Base-by-base conservation (phyloP, 2,797 vertebrate species). In the Mastacembelus armatus region DNA sequence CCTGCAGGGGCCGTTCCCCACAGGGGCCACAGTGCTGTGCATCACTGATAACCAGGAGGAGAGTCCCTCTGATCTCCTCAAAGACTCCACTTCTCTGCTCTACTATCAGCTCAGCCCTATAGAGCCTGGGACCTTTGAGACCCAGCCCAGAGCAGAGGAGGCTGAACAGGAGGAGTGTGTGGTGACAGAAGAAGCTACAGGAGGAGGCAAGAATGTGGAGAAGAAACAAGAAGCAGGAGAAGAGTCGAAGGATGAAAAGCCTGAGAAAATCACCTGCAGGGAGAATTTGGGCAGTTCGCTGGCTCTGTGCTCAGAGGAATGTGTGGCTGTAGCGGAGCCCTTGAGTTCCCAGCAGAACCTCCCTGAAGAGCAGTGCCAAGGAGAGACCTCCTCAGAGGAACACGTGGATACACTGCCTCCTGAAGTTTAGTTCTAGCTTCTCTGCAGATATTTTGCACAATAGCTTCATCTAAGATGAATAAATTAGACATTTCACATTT, bases 1-100 rank as follows among this genome's bases (percentile, higher is more conserved):
- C 78, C 91, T 98, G 71, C 95, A 97, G 33, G 94, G 95, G 1
- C 94, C 93, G 43, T 94, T 99, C 63, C 94, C 95, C 8, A 92
- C 95, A 0, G 96, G 95, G 7, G 89, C 96, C 0, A 92, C 96
- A 0, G 94, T 98, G 27, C 90, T 98, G 10, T 98, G 96, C 90
- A 96, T 97, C 68, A 87, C 94, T 0, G 95, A 96, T 58, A 84
- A 85, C 85, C 90, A 93, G 71, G 91, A 91, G 68, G 85, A 88
- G 77, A 84, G 66, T 56, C 85, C 86, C 15, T 82, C 86, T 2
- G 81, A 83, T 19, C 79, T 91, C 55, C 83, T 91, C 60, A 92
- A 91, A 85, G 90, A 92, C 82, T 85, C 91, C 59, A 51, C 89
- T 4, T 86, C 93, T 39, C 81, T 95, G 68, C 89, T 94, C n/a